Evolutionary conservation across 2,888 invertebrate species (phyloP), one percentile per base, ranked within the genome.

Genomic region (Nemoura dubitans): DNA sequence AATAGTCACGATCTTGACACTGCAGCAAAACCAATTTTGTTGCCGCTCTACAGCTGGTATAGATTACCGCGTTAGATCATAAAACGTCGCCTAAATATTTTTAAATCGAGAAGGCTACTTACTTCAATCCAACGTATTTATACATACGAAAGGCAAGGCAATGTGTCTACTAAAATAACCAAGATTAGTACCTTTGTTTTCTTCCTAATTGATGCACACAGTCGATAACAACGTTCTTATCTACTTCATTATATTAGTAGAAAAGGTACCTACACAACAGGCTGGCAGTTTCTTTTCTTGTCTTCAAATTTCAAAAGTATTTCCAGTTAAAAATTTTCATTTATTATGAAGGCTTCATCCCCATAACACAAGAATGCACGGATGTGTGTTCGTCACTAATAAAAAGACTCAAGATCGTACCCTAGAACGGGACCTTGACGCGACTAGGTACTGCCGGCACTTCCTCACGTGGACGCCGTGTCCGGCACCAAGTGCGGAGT

Each of bases 401-500:
- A 36, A 36, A 6, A 6, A 36, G 36, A 36, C 10, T 36, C 16
- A 21, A 59, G 59, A 14, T 59, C 59, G 2, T n/a, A 59, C 59
- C 36, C 59, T 59, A 59, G 59, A 59, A 59, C 59, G 59, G 59
- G 59, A 59, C 1, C 59, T 14, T 21, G 21, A 21, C 21, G 59
- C 59, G 16, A 21, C 36, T 3, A 6, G 5, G 36, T 3, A 6
- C 26, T 78, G 7, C 26, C 28, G 27, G 78, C 76, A 26, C 27
- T 7, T 26, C 30, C 81, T 28, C 29, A 88, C 86, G 87, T 87
- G 80, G 88, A 87, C 30, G 88, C 81, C 42, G 90, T 90, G 91
- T 96, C 96, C 82, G 96, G 95, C 88, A 95, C 95, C 88, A 96
- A 93, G 91, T 96, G 95, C 88, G 94, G 94, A 89, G 95, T 95